Conservation (phyloP, 2,113 vertebrate genomes). For the Haemorhous mexicanus region DNA sequence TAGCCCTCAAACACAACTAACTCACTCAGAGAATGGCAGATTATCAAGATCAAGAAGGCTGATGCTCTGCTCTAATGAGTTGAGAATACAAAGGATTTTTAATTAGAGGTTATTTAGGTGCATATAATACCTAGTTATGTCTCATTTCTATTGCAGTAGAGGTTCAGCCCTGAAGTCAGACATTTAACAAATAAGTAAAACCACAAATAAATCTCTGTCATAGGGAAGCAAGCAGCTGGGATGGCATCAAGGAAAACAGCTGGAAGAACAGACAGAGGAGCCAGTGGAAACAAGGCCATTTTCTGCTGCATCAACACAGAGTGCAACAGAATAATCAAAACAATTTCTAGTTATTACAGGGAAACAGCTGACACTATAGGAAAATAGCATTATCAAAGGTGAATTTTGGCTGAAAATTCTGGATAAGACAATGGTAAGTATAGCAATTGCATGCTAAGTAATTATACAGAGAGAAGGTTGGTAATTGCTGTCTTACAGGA, state of each 20-base stretch:
- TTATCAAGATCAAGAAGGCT: not conserved
- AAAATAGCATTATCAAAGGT: not conserved
- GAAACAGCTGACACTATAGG: not conserved
- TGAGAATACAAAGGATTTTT: not conserved
- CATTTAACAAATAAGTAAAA: not conserved
- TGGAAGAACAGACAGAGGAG: not conserved
- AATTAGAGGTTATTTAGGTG: conserved; percentile 5
- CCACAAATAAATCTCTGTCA: not conserved
- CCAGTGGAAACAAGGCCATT: not conserved
- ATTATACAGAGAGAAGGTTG: conserved; percentile 19
- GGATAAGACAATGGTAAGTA: not conserved
- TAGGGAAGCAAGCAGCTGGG: not conserved
- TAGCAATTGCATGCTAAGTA: not conserved
- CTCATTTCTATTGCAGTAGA: not conserved
- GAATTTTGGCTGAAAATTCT: not conserved
- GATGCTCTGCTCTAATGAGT: not conserved
- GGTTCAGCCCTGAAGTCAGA: conserved; percentile 11
- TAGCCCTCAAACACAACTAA: not conserved
- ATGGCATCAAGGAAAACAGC: not conserved
- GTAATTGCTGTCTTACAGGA: conserved; percentile 26
- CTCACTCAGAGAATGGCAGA: not conserved
- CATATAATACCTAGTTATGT: not conserved
- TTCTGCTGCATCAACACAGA: not conserved
- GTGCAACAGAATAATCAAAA: not conserved
- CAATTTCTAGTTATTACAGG: not conserved